A percentile compares a stretch with the other conserved stretches of the same genome.
Evolutionary conservation across 2,888 invertebrate species (phyloP).

Genomic region (Terebella lapidaria): DNA sequence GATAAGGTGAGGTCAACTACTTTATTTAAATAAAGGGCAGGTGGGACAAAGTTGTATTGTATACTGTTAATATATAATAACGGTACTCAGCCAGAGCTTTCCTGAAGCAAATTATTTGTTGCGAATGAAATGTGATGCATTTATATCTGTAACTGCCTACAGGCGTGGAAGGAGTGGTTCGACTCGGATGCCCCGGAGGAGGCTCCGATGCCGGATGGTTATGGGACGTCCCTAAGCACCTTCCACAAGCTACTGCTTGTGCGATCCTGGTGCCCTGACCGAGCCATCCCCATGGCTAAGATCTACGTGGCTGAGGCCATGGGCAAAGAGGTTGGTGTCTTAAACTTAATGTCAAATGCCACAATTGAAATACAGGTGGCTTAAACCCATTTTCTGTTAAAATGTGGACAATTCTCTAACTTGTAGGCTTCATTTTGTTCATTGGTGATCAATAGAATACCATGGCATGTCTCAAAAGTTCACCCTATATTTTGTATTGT

Average conservation of each 20-base stretch:
- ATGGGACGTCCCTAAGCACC: slow-evolving; percentile 44
- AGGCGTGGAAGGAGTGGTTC: slow-evolving; percentile 55
- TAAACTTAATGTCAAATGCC: neutral
- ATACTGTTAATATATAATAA: no score
- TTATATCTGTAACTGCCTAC: neutral
- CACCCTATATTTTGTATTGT: no score
- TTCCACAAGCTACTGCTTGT: slow-evolving; percentile 51
- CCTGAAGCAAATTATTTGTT: no score
- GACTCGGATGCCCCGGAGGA: slow-evolving; percentile 54
- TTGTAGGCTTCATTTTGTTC: neutral
- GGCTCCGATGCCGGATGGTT: slow-evolving; percentile 49
- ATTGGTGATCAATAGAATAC: neutral
- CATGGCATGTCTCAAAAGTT: no score
- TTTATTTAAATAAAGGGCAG: no score
- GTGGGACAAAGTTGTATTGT: no score
- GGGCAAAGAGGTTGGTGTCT: slow-evolving; percentile 38
- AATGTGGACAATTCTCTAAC: no score
- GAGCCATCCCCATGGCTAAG: slow-evolving; percentile 53
- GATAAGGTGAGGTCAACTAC: slow-evolving; percentile 52
- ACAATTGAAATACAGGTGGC: neutral
- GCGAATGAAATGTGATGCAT: neutral
- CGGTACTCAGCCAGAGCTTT: no score
- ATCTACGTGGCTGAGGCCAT: slow-evolving; percentile 51
- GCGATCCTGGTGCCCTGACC: slow-evolving; percentile 52
- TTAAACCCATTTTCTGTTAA: neutral